phyloP scores from a whole-genome alignment of 2,113 vertebrate species.

The Sander vitreus region DNA sequence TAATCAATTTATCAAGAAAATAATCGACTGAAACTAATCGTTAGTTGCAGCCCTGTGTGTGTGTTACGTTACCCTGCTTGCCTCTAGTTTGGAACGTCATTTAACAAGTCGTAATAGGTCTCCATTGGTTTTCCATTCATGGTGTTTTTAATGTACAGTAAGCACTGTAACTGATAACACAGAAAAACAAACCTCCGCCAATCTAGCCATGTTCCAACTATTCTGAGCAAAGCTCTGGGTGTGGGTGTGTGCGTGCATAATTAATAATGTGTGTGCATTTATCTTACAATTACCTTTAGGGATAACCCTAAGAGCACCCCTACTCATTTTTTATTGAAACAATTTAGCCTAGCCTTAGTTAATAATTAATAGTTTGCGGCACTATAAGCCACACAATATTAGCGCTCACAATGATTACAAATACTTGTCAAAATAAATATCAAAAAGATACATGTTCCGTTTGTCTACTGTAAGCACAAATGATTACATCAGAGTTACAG shows the following conservation, averaged over 20 bases:
- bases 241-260: conserved; percentile 18
- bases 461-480: conserved; percentile 67
- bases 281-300: conserved; percentile 40
- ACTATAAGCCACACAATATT: conserved; percentile 66
- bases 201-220: conserved; percentile 5
- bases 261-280: conserved; percentile 20
- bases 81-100: background rate
- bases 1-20: too few relatives aligned
- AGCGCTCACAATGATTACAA: conserved; percentile 67
- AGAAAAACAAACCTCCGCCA: conserved; percentile 7
- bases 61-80: background rate
- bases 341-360: conserved; percentile 58
- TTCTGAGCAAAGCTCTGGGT: conserved; percentile 13
- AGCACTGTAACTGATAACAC: conserved; percentile 49
- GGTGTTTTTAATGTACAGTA: conserved; percentile 51
- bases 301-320: conserved; percentile 34
- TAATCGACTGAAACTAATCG: too few relatives aligned
- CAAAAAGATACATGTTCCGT: conserved; percentile 70
- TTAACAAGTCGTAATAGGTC: background rate
- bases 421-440: conserved; percentile 79
- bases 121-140: background rate
- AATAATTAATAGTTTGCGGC: conserved; percentile 53
- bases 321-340: conserved; percentile 36
- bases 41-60: too few relatives aligned
- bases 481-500: conserved; percentile 67